Evolutionary conservation across 2,888 invertebrate genomes (phyloP).

Genomic region (Scaptomyza polygonia): DNA sequence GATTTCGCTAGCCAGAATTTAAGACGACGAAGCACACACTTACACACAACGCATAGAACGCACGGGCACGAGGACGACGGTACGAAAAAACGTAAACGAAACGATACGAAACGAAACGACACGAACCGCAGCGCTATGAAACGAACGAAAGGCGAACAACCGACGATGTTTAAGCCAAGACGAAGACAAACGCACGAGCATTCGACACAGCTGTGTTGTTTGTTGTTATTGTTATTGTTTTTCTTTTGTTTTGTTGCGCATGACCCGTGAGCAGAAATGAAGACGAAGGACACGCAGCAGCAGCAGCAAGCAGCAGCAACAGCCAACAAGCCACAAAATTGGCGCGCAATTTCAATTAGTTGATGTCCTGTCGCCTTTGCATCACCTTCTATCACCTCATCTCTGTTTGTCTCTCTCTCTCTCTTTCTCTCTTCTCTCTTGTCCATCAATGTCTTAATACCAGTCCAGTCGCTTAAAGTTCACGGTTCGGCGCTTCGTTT

Average conservation of each 20-base stretch:
- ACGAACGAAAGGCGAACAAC: neutral
- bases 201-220: slow-evolving; percentile 32
- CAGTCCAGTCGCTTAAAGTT: slow-evolving; percentile 37
- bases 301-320: slow-evolving; percentile 9
- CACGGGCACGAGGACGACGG: slow-evolving; percentile 30
- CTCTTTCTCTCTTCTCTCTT: neutral
- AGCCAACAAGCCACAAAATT: slow-evolving; percentile 76
- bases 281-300: slow-evolving; percentile 19
- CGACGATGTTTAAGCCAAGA: neutral
- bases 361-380: slow-evolving; percentile 64
- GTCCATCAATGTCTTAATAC: slow-evolving; percentile 63
- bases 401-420: neutral
- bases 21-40: slow-evolving; percentile 45
- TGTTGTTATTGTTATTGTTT: neutral
- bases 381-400: slow-evolving; percentile 1
- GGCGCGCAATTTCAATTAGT: slow-evolving; percentile 80
- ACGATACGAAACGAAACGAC: slow-evolving; percentile 30
- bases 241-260: slow-evolving; percentile 44
- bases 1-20: slow-evolving; percentile 66
- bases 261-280: slow-evolving; percentile 42
- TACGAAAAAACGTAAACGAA: slow-evolving; percentile 9
- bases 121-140: no score
- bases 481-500: slow-evolving; percentile 62
- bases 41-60: slow-evolving; percentile 28
- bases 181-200: neutral